Percentiles rank a stretch among this genome's conserved stretches.
phyloP scores from a whole-genome alignment of 1,140 invertebrate genomes.

The Drosophila dunni region DNA sequence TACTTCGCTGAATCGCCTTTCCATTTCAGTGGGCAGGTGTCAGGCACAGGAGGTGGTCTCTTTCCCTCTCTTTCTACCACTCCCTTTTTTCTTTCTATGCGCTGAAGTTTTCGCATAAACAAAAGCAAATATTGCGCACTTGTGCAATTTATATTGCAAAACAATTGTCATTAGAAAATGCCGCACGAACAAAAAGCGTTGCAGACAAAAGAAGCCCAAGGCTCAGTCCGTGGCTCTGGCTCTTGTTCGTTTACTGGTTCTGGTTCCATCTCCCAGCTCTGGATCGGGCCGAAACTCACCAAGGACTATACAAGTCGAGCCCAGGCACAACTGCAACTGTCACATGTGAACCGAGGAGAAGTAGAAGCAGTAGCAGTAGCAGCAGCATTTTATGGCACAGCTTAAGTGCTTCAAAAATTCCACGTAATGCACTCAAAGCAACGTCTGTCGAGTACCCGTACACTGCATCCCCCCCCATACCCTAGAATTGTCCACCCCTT shows the following conservation, averaged over 20 bases:
- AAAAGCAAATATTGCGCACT: conserved; percentile 84
- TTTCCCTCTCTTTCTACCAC: conserved; percentile 8
- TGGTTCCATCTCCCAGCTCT: neutral
- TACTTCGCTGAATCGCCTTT: conserved; percentile 43
- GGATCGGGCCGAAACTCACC: conserved; percentile 32
- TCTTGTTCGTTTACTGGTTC: neutral
- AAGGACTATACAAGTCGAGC: conserved; percentile 36
- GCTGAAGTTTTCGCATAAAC: conserved; percentile 82
- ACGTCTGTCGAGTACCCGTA: conserved; percentile 59
- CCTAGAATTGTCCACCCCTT: neutral
- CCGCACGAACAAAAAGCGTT: conserved; percentile 79
- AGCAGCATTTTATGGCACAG: conserved; percentile 81
- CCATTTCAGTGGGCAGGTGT: conserved; percentile 75
- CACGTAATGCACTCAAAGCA: conserved; percentile 83
- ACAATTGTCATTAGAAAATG: conserved; percentile 84
- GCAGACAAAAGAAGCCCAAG: conserved; percentile 69
- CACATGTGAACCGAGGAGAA: conserved; percentile 69
- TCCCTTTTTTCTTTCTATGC: conserved; percentile 6
- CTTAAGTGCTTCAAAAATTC: conserved; percentile 83
- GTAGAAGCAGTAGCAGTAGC: conserved; percentile 41
- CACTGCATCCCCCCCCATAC: neutral
- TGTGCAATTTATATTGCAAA: conserved; percentile 84
- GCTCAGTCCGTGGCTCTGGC: conserved; percentile 40
- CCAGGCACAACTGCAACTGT: conserved; percentile 75
- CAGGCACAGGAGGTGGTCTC: conserved; percentile 51